Evolutionary conservation across 2,888 invertebrate species (phyloP), one percentile per base, ranked within the genome.

Genomic region (Scaptomyza tumidula): DNA sequence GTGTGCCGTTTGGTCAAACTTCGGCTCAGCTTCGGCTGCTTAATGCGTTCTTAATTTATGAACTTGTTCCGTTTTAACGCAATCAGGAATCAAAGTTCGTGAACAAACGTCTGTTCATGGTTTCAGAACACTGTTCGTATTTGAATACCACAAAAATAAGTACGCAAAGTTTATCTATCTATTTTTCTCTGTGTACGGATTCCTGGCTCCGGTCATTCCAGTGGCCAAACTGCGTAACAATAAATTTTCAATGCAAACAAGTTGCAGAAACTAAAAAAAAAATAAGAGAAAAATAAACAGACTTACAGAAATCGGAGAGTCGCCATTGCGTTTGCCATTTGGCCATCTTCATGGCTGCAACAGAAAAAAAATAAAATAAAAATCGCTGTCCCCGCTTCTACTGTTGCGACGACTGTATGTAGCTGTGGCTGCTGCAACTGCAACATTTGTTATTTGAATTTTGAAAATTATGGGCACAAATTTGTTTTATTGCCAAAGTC

Each of bases 401-500:
- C 44, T 16, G 24, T 39, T 48, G 33, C 13, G 24, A 6, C 13
- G 24, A 6, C 48, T 27, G 58, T 31, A 33, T 24, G 58, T 31
- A 27, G 45, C 54, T 13, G 31, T 3, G 33, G 49, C 60, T 24
- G 24, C 24, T 24, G 55, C 67, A 41, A 61, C 58, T 54, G 52
- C 53, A 72, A 78, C 79, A 81, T 84, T 85, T 86, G 85, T 86
- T 86, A 88, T 88, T 86, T 86, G 85, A 85, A 88, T 87, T 85
- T 86, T 75, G 74, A 81, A 86, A 86, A 86, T 88, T 86, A 88
- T 86, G 89, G 88, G 80, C 87, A 84, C 89, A 88, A 86, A 86
- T 86, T 86, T 86, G 89, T 86, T 86, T 86, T 88, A 86, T 88
- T 86, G 87, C 89, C 87, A 88, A 86, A 88, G 85, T 84, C 87